phyloP scores from a whole-genome alignment of 2,797 vertebrate species.

The Phoebastria nigripes region DNA sequence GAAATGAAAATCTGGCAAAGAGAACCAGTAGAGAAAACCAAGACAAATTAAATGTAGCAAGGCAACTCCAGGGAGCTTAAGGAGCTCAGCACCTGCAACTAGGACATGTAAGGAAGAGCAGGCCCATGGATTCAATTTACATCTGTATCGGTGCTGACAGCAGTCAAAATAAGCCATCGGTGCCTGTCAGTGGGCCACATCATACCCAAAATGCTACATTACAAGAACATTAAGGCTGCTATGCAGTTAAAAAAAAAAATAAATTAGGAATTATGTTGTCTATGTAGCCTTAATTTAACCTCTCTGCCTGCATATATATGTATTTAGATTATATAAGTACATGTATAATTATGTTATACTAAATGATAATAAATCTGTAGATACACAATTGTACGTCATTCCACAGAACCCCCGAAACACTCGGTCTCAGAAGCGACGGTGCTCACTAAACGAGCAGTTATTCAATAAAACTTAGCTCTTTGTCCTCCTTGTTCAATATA shows the following conservation, averaged over 20 bases:
- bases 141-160: not conserved
- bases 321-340: not conserved
- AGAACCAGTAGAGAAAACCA: not conserved
- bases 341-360: not conserved
- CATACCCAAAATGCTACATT: not conserved
- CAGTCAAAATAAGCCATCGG: not conserved
- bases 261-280: not conserved
- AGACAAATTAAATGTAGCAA: not conserved
- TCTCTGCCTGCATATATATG: not conserved
- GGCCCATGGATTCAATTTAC: not conserved
- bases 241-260: not conserved
- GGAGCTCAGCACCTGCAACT: not conserved
- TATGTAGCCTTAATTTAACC: not conserved
- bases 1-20: not conserved
- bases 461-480: not conserved
- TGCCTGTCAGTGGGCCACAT: not conserved
- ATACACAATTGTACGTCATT: not conserved
- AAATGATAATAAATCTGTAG: not conserved
- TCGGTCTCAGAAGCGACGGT: not conserved
- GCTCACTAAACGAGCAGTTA: not conserved
- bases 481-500: not conserved
- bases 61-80: not conserved
- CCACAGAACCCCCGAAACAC: not conserved
- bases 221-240: not conserved
- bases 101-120: not conserved